A percentile compares a stretch with the other conserved stretches of the same genome.
Evolutionary conservation across 2,888 invertebrate species (phyloP).

Genomic region (Tubulanus polymorphus): DNA sequence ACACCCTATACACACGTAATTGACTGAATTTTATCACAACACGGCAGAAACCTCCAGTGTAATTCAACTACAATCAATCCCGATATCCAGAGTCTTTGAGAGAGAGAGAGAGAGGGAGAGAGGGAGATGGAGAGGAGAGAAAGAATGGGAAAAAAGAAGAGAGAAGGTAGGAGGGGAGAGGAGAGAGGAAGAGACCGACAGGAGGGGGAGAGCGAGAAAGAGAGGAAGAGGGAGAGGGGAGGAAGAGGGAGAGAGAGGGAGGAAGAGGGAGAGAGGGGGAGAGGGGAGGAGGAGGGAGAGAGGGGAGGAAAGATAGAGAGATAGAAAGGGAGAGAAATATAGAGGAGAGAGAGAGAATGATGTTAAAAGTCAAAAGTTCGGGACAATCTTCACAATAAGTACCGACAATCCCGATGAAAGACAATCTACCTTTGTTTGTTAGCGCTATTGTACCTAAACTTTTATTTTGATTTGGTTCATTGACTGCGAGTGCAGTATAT

Average conservation of each 20-base stretch:
- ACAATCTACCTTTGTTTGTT: too few species aligned
- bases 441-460: too few species aligned
- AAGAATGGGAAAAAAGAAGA: not conserved
- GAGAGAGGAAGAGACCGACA: not conserved
- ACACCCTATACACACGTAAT: too few species aligned
- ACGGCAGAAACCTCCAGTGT: too few species aligned
- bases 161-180: not conserved
- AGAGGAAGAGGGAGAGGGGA: not conserved
- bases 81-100: too few species aligned
- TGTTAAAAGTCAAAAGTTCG: too few species aligned
- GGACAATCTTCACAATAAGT: too few species aligned
- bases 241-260: not conserved
- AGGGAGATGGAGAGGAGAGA: not conserved
- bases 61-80: too few species aligned
- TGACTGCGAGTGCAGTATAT: too few species aligned
- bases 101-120: not conserved
- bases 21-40: too few species aligned
- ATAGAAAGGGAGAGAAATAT: not conserved
- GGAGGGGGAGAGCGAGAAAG: not conserved
- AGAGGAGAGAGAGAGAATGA: conserved; percentile 1
- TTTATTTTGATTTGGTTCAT: too few species aligned
- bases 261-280: not conserved
- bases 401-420: too few species aligned
- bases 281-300: not conserved
- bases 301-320: not conserved